phyloP scores from a whole-genome alignment of 1,140 invertebrate species.

The Drosophila nikananu region DNA sequence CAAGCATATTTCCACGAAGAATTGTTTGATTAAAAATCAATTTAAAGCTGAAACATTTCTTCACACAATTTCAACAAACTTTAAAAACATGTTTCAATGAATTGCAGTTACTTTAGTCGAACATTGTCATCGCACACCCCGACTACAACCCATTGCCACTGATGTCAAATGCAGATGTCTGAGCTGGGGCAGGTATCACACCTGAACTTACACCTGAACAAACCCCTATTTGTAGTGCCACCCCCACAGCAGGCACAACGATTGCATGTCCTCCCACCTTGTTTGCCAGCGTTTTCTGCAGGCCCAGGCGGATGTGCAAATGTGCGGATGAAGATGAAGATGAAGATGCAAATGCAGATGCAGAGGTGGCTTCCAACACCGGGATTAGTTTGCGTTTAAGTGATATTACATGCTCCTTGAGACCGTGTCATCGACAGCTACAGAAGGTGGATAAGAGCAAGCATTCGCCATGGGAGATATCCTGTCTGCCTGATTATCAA shows the following conservation, averaged over 20 bases:
- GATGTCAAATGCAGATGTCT: slow-evolving; percentile 13
- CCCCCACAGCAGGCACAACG: background rate
- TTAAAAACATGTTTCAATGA: background rate
- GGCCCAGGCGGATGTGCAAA: slow-evolving; percentile 3
- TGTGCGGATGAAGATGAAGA: slow-evolving; percentile 19
- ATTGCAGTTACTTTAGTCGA: background rate
- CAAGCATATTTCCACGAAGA: background rate
- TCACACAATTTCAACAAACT: background rate
- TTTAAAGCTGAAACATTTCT: background rate
- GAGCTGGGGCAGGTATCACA: slow-evolving; percentile 3
- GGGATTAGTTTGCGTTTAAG: slow-evolving; percentile 67
- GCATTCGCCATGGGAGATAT: slow-evolving; percentile 1
- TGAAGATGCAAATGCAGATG: slow-evolving; percentile 5
- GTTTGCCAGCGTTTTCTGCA: slow-evolving; percentile 30
- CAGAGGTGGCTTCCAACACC: slow-evolving; percentile 16
- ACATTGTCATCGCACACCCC: background rate
- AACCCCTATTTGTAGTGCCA: slow-evolving; percentile 6
- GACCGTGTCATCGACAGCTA: slow-evolving; percentile 21
- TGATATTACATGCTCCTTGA: slow-evolving; percentile 69
- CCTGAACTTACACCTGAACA: slow-evolving; percentile 14
- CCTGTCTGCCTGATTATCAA: background rate
- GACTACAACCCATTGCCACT: background rate
- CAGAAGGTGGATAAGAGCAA: background rate
- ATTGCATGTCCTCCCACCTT: background rate
- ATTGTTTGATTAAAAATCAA: background rate